phyloP scores from a whole-genome alignment of 2,797 vertebrate genomes.

The Danio tinwini region DNA sequence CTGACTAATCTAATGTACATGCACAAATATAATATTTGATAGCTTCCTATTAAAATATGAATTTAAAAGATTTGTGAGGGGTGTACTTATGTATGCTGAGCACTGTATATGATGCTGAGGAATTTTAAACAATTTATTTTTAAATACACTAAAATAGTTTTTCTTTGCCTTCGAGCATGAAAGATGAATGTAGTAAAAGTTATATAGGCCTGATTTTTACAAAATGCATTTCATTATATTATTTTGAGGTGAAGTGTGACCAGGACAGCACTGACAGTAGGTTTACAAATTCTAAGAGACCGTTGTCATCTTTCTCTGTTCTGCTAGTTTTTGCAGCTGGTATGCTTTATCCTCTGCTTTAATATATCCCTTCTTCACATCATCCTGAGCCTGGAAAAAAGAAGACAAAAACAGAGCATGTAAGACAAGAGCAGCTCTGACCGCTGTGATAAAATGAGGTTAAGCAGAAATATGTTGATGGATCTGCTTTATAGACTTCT shows the following conservation, averaged over 20 bases:
- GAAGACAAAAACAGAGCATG: neutral
- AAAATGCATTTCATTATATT: neutral
- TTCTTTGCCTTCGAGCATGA: too few relatives aligned
- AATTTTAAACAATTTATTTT: too few relatives aligned
- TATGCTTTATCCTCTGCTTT: conserved; percentile 96
- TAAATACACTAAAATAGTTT: too few relatives aligned
- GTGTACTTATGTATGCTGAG: too few relatives aligned
- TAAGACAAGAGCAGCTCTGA: neutral
- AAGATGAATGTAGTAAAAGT: too few relatives aligned
- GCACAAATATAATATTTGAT: too few relatives aligned
- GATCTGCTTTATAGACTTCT: neutral
- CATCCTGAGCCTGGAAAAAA: conserved; percentile 86
- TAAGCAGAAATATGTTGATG: neutral
- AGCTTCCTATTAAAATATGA: too few relatives aligned
- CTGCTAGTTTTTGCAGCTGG: conserved; percentile 93
- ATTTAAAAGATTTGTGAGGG: too few relatives aligned
- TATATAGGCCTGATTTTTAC: too few relatives aligned
- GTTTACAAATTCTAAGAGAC: conserved; percentile 29
- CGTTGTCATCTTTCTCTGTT: conserved; percentile 87
- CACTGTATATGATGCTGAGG: too few relatives aligned
- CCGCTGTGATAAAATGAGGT: neutral
- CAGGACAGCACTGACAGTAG: neutral
- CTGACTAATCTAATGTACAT: too few relatives aligned
- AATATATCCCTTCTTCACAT: conserved; percentile 93
- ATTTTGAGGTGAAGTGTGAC: neutral